Evolutionary conservation across 2,888 invertebrate species (phyloP), one percentile per base, ranked within the genome.

Genomic region (Melieria crassipennis): DNA sequence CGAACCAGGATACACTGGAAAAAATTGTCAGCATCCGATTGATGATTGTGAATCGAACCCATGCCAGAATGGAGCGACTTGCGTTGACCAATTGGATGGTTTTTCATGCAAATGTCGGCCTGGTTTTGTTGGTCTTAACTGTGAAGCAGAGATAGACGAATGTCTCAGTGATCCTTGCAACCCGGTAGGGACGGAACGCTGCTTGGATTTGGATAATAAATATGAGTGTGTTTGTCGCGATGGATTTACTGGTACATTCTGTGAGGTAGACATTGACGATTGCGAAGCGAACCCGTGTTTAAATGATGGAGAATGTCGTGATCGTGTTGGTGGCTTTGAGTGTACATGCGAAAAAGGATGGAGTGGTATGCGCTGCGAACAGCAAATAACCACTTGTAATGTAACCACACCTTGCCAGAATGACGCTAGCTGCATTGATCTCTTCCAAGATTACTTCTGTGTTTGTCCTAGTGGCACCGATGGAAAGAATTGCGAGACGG

Each of bases 401-500:
- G 76, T 83, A 0, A 92, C 92, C 75, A 89, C 90, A 71, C 97
- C 98, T 0, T 98, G 98, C 83, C 94, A 96, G 84, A 98, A 98
- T 85, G 94, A 96, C 83, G 97, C 97, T 16, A 91, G 89, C 58
- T 97, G 97, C 85, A 95, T 97, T 74, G 93, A 97, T 82, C 89
- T 97, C 10, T 97, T 97, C 92, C 93, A 95, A 87, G 87, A 87
- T 73, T 87, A 85, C 73, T 87, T 87, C 85, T 87, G 87, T 66
- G 87, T 87, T 7, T 97, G 97, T 82, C 96, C 96, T 61, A 95
- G 95, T 75, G 97, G 98, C 79, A 98, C 97, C 0, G 97, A 97
- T 82, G 98, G 98, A 9, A 97, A 98, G 87, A 94, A 97, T 85
- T 98, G 98, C 85, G 97, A 98, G 87, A 96, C 96, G 0, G 97